phyloP scores from a whole-genome alignment of 1,140 invertebrate genomes.

The Euschistus heros region DNA sequence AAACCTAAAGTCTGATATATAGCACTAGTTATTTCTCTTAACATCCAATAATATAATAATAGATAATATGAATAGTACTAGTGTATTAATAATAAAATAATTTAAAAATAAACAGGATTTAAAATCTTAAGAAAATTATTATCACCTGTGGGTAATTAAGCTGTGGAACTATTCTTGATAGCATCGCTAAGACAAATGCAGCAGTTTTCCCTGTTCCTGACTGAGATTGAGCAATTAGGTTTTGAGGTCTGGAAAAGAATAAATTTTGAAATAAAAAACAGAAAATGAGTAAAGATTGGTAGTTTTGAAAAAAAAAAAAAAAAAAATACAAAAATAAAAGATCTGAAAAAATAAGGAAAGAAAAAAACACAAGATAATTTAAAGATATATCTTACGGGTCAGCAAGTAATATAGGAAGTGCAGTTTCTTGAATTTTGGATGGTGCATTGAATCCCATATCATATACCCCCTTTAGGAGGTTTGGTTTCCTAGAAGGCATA shows the following conservation, averaged over 20 bases:
- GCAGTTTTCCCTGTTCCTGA: slow-evolving; percentile 99
- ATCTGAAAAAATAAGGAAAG: slow-evolving; percentile 3
- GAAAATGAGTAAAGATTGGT: too few relatives aligned
- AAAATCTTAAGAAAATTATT: too few relatives aligned
- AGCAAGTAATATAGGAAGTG: slow-evolving; percentile 81
- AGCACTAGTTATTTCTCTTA: too few relatives aligned
- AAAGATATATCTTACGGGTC: slow-evolving; percentile 60
- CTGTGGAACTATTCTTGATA: slow-evolving; percentile 74
- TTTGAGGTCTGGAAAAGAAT: slow-evolving; percentile 56
- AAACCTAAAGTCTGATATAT: too few relatives aligned
- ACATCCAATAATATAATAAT: too few relatives aligned
- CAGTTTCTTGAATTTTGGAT: slow-evolving; percentile 96
- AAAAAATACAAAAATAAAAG: too few relatives aligned
- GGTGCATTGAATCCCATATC: slow-evolving; percentile 96
- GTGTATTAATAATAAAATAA: not conserved
- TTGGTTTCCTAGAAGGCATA: slow-evolving; percentile 68
- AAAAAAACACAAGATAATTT: not conserved
- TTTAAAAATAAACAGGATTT: too few relatives aligned
- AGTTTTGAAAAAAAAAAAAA: slow-evolving; percentile 15
- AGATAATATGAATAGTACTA: too few relatives aligned
- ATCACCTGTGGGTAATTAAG: slow-evolving; percentile 74
- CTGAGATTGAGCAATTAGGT: slow-evolving; percentile 98
- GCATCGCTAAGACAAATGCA: slow-evolving; percentile 93
- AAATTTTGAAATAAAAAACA: slow-evolving; percentile 18
- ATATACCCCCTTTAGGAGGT: slow-evolving; percentile 86